Base-by-base conservation (phyloP, 2,888 invertebrate species). In the Lottia scabra region DNA sequence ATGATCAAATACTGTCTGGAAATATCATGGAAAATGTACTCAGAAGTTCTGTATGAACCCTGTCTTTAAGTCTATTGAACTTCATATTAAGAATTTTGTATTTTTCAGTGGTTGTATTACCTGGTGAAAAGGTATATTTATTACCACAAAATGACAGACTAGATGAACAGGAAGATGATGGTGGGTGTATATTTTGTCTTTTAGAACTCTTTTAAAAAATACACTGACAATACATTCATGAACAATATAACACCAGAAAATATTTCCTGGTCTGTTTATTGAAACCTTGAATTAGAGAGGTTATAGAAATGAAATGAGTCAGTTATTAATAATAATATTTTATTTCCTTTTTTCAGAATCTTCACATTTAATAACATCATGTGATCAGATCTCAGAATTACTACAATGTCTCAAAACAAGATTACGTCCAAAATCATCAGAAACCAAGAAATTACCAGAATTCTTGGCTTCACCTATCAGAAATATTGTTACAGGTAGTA, bases 361-460 rank as follows among this genome's bases (percentile, higher is more conserved):
- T 2, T 74, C 79, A 16, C 77, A 78, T 66, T 69, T 84, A 63
- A 81, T 83, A 13, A 78, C 79, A 63, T 86, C 88, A 13, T 89
- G 88, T 83, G 87, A 88, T 79, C 85, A 87, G 72, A 85, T 88
- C 56, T 88, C 88, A 3, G 88, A 89, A 75, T 79, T 89, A 70
- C 84, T 88, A 67, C 86, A 87, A 73, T 88, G 85, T 79, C 78
- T 87, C n/a, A 80, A 84, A 68, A 82, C 83, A 3, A 77, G 82
- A 45, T 79, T 84, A 0, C 73, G 77, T 38, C 75, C 76, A 5
- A 80, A 78, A 44, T 65, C 65, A 56, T 70, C 65, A 38, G 69
- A 70, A 16, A 73, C 73, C 10, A 75, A 77, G 38, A 74, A 74
- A 5, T 74, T 88, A 15, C 87, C 90, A 2, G 72, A 77, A 10